phyloP scores from a whole-genome alignment of 1,140 invertebrate species.

The Caerostris extrusa region DNA sequence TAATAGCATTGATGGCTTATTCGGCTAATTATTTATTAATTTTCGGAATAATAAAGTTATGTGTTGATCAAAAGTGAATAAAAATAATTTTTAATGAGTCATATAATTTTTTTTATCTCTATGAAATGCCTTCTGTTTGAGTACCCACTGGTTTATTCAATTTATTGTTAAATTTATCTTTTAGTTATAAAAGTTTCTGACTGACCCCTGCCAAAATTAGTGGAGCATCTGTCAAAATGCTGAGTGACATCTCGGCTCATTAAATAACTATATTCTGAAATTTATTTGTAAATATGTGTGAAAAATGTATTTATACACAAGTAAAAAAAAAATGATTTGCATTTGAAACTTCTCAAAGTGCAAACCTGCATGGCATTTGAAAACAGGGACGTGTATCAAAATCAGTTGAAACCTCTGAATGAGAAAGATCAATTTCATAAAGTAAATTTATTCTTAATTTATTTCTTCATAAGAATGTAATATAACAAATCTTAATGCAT shows the following conservation, averaged over 20 bases:
- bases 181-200: not conserved
- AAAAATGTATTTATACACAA: not conserved
- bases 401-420: not conserved
- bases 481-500: too few relatives aligned
- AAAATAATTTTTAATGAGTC: too few relatives aligned
- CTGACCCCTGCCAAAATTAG: not conserved
- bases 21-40: too few relatives aligned
- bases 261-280: not conserved
- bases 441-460: too few relatives aligned
- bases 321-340: not conserved
- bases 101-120: too few relatives aligned
- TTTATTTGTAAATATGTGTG: not conserved
- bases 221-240: not conserved
- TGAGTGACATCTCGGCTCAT: not conserved
- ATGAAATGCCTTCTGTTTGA: too few relatives aligned
- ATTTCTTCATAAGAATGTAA: too few relatives aligned
- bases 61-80: too few relatives aligned
- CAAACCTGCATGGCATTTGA: conserved; percentile 2
- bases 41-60: too few relatives aligned
- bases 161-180: too few relatives aligned
- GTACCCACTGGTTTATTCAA: too few relatives aligned
- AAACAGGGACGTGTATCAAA: not conserved
- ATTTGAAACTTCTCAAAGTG: not conserved
- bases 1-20: too few relatives aligned
- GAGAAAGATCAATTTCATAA: not conserved